Percentiles rank a stretch among this genome's conserved stretches.
Conservation (phyloP, 2,888 invertebrate species). For the Thera obeliscata region DNA sequence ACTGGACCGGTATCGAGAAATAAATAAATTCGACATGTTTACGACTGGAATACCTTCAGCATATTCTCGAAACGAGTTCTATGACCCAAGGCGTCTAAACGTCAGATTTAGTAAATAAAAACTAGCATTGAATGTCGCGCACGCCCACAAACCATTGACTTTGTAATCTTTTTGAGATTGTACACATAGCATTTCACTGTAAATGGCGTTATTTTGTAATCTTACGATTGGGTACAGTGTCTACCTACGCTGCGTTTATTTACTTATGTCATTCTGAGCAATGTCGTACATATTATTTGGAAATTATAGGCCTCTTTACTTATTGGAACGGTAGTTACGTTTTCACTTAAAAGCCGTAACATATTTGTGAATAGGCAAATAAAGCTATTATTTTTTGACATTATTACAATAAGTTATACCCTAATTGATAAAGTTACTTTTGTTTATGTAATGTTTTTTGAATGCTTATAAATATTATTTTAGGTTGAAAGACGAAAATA, state of each 20-base stretch:
- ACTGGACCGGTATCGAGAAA: slow-evolving; percentile 53
- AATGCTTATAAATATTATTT: slow-evolving; percentile 6
- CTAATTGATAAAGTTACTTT: slow-evolving; percentile 8
- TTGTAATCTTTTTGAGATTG: slow-evolving; percentile 54
- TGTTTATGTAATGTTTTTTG: slow-evolving; percentile 4
- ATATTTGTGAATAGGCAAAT: slow-evolving; percentile 20
- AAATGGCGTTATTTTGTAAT: slow-evolving; percentile 47
- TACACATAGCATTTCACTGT: slow-evolving; percentile 47
- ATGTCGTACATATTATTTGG: slow-evolving; percentile 29
- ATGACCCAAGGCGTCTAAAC: slow-evolving; percentile 49
- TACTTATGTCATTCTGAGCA: slow-evolving; percentile 38
- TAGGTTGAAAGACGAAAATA: not conserved
- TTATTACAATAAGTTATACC: slow-evolving; percentile 7
- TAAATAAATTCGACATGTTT: slow-evolving; percentile 54
- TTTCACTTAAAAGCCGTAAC: slow-evolving; percentile 24
- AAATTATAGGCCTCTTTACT: slow-evolving; percentile 38
- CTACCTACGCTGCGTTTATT: slow-evolving; percentile 49
- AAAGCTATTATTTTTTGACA: slow-evolving; percentile 14
- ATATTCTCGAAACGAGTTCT: slow-evolving; percentile 51
- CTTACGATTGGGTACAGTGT: slow-evolving; percentile 46
- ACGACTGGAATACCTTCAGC: slow-evolving; percentile 46
- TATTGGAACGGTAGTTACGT: slow-evolving; percentile 15
- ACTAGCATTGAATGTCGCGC: slow-evolving; percentile 52
- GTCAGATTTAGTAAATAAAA: slow-evolving; percentile 61
- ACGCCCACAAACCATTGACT: slow-evolving; percentile 53